These are phyloP conservation scores for Mandrillus leucophaeus DNA, from an alignment of 2,113 vertebrate species.

Conservation along the genomic window DNA sequence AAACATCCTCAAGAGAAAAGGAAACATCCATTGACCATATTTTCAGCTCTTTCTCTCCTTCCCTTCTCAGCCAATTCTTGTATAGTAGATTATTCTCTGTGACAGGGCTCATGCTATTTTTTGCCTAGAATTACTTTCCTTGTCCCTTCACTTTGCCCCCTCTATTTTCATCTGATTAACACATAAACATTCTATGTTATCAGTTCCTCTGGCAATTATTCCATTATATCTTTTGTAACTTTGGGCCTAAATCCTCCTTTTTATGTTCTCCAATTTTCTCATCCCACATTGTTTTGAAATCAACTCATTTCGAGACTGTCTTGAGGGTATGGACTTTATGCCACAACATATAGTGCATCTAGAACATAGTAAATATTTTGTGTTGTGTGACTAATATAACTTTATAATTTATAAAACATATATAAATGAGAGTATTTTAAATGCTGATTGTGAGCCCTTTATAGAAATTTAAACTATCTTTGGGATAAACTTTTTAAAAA, in stretches of 20 bases:
- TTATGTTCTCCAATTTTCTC: background rate
- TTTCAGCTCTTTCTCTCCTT: background rate
- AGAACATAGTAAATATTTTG: background rate
- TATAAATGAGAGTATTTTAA: background rate
- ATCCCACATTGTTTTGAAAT: background rate
- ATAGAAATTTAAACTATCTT: slow-evolving; percentile 19
- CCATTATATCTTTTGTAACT: background rate
- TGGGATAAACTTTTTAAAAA: background rate
- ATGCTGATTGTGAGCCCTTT: background rate
- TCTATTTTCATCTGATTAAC: background rate
- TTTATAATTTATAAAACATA: background rate
- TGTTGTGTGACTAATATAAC: background rate
- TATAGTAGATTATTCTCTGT: background rate
- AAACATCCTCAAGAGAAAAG: background rate
- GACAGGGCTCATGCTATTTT: background rate
- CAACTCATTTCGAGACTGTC: background rate
- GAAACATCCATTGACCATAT: background rate
- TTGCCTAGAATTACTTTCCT: background rate
- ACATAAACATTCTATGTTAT: background rate
- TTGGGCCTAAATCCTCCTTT: background rate
- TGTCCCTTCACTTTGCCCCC: background rate
- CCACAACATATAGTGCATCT: background rate
- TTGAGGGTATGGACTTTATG: background rate
- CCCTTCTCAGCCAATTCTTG: background rate
- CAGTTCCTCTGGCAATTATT: background rate